phyloP scores from a whole-genome alignment of 2,888 invertebrate genomes.

The Cataglyphis albicans region DNA sequence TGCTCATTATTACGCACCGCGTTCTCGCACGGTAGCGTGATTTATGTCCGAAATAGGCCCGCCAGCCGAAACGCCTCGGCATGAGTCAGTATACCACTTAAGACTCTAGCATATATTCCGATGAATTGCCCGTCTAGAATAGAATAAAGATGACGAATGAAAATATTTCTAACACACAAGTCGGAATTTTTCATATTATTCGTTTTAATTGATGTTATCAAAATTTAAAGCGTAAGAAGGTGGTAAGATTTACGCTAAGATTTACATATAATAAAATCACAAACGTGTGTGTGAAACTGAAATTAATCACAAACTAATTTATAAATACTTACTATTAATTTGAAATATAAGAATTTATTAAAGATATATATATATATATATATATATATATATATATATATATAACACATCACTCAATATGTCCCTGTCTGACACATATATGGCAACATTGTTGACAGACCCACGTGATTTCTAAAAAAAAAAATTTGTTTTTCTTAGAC shows the following conservation, averaged over 20 bases:
- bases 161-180: constrained; percentile 48
- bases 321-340: background rate
- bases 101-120: constrained; percentile 26
- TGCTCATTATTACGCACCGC: constrained; percentile 73
- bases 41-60: constrained; percentile 70
- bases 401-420: too few relatives aligned
- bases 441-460: too few relatives aligned
- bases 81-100: constrained; percentile 72
- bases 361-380: background rate
- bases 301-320: background rate
- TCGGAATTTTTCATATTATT: background rate
- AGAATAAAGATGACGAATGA: constrained; percentile 66
- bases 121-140: constrained; percentile 67
- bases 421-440: too few relatives aligned
- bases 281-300: background rate
- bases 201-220: background rate
- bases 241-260: background rate
- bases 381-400: too few relatives aligned
- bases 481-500: too few relatives aligned
- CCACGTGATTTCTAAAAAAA: too few relatives aligned
- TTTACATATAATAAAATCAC: background rate
- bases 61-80: constrained; percentile 54
- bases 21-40: constrained; percentile 56
- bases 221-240: background rate
- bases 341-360: background rate